These are phyloP conservation scores for Hypena proboscidalis DNA, from an alignment of 2,888 invertebrate genomes.

Conservation along the genomic window DNA sequence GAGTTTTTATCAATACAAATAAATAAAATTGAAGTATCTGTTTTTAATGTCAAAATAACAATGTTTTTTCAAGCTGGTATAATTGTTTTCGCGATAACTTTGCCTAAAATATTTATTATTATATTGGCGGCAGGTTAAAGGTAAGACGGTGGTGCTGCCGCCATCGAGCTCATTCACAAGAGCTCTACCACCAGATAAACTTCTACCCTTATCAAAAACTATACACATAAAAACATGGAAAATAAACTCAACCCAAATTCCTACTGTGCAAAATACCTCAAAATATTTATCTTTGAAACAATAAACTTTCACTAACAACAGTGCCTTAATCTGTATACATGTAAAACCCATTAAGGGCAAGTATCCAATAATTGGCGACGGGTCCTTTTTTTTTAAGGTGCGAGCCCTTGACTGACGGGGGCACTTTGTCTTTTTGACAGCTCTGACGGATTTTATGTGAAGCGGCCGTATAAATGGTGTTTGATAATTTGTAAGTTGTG, in stretches of 20 bases:
- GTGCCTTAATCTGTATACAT: conserved; percentile 70
- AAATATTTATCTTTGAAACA: conserved; percentile 41
- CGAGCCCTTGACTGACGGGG: conserved; percentile 75
- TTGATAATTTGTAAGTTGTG: too few species aligned
- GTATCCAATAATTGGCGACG: conserved; percentile 76
- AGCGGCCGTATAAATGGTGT: conserved; percentile 57
- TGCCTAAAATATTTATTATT: too few species aligned
- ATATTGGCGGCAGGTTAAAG: too few species aligned
- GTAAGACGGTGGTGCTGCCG: too few species aligned
- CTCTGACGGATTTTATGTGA: conserved; percentile 69
- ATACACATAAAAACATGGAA: not conserved
- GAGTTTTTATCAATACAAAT: too few species aligned
- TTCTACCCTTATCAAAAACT: too few species aligned
- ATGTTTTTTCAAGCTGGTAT: too few species aligned
- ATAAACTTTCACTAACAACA: conserved; percentile 49
- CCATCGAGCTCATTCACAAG: too few species aligned
- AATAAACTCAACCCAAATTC: conserved; percentile 13
- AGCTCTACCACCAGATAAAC: too few species aligned
- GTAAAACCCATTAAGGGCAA: conserved; percentile 81
- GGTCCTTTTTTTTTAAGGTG: conserved; percentile 60
- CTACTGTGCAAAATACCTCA: not conserved
- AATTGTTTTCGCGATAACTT: too few species aligned
- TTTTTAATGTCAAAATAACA: too few species aligned
- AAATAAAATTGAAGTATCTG: too few species aligned
- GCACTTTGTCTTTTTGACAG: conserved; percentile 82